Base-by-base conservation (phyloP, 2,797 vertebrate species). In the Loris lydekkerianus region DNA sequence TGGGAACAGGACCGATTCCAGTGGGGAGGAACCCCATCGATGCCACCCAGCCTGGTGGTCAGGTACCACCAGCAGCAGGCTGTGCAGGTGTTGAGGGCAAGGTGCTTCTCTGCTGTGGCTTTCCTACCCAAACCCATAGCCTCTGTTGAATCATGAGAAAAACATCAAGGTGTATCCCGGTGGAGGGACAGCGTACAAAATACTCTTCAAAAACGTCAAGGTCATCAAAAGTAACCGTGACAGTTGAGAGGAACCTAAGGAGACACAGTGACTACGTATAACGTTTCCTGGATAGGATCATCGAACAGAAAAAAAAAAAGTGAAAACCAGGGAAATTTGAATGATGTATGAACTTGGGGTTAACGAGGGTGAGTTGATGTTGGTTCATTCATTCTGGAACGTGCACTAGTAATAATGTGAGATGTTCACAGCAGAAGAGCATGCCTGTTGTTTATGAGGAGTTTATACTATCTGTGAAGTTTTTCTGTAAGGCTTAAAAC, bases 181-280 rank as follows among this genome's bases (percentile, higher is more conserved):
- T 1, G 7, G 67, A 90, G 73, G 17, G 11, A 20, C 10, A 34
- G 40, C 27, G 27, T 49, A 23, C n/a, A 53, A 18, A 40, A 34
- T 31, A 7, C 40, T 70, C 61, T 72, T 83, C 20, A 72, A 49
- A 67, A 27, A 49, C 2, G 7, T 77, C 69, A 63, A 63, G n/a
- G 53, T 80, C 75, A 9, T 34, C 27, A 4, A 14, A 82, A 67
- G 49, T 53, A 34, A 61, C 37, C 43, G 4, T 40, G 75, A 25
- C 14, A 43, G 49, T 13, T 86, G 25, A 3, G 31, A 73, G 69
- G 9, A 73, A 13, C 34, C 27, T 4, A 3, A 65, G 20, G n/a
- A 67, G 80, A 11, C 4, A 0, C 3, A n/a, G 27, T 7, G 11
- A 4, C 14, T 2, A 8, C n/a, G 2, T 11, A 1, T 4, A 10